A percentile compares a stretch with the other conserved stretches of the same genome.
Conservation (phyloP, 2,113 vertebrate genomes). For the Sturnira hondurensis region DNA sequence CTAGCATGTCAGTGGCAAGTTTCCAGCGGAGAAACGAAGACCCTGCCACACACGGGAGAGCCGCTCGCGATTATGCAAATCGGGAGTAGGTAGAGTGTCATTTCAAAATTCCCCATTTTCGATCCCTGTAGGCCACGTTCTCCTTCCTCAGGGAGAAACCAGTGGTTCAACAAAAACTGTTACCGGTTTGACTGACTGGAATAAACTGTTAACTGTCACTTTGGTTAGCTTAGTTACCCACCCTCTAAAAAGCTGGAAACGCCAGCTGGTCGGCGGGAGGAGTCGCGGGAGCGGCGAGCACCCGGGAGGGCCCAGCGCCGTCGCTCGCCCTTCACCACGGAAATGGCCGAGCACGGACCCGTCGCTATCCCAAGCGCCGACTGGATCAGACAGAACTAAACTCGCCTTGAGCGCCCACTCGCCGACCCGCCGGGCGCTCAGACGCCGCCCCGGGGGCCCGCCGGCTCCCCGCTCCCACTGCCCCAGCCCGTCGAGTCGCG, state of each 20-base stretch:
- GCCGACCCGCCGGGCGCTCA: neutral
- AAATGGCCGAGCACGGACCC: neutral
- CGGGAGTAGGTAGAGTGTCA: no score
- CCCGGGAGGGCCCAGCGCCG: neutral
- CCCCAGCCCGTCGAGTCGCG: no score
- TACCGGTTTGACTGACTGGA: neutral
- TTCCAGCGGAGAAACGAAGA: neutral
- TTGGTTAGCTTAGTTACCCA: neutral
- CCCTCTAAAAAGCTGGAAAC: neutral
- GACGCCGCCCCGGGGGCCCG: neutral
- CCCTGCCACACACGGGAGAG: neutral
- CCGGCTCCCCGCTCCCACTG: no score
- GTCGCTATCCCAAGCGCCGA: neutral
- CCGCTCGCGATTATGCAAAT: no score
- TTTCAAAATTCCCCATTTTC: neutral
- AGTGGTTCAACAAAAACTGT: neutral
- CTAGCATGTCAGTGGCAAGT: neutral
- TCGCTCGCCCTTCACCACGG: neutral
- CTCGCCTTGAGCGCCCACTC: neutral
- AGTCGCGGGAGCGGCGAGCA: neutral
- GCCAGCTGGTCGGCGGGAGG: neutral
- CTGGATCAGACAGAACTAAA: neutral
- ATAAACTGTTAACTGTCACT: neutral
- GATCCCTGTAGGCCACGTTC: neutral
- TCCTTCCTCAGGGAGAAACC: neutral